Base-by-base conservation (phyloP, 2,888 invertebrate species). In the Sesia apiformis region DNA sequence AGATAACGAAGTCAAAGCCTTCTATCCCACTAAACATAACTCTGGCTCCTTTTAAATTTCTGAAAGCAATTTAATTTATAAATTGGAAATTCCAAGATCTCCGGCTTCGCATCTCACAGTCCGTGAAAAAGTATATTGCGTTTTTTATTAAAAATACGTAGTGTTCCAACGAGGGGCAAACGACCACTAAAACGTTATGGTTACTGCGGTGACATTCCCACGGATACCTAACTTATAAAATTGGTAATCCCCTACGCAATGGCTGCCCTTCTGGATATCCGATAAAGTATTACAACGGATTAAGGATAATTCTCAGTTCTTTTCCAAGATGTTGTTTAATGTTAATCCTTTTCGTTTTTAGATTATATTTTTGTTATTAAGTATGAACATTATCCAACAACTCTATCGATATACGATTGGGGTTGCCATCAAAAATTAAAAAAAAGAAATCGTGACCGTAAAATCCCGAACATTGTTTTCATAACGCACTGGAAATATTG, bases 151-250 rank as follows among this genome's bases (percentile, higher is more conserved):
- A 87, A 85, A 86, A 82, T 79, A 81, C 81, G 78, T 72, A 83
- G 78, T 81, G 78, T 76, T 75, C 77, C 76, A 76, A 84, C 82
- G 80, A 85, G 83, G 83, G 80, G 83, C 66, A 68, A 86, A 88
- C 76, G 75, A 70, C 74, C 82, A 83, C 80, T 87, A 82, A 87
- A 88, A 85, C 65, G 82, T 87, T 84, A 88, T 81, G 83, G 84
- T 83, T 82, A 85, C 80, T 79, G 84, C 80, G 81, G 84, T 79
- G 84, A 84, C 84, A 83, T 79, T 84, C 76, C 74, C 76, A 78
- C 74, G 75, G 80, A 82, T 80, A 79, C 77, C 81, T 79, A 81
- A 84, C 86, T 84, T 84, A 85, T 79, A 84, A 87, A 86, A 86
- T 80, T 81, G 82, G 81, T 78, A 77, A 81, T 66, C 80, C 76